These are phyloP conservation scores for Altica lythri DNA, from an alignment of 2,888 invertebrate species.

Conservation along the genomic window DNA sequence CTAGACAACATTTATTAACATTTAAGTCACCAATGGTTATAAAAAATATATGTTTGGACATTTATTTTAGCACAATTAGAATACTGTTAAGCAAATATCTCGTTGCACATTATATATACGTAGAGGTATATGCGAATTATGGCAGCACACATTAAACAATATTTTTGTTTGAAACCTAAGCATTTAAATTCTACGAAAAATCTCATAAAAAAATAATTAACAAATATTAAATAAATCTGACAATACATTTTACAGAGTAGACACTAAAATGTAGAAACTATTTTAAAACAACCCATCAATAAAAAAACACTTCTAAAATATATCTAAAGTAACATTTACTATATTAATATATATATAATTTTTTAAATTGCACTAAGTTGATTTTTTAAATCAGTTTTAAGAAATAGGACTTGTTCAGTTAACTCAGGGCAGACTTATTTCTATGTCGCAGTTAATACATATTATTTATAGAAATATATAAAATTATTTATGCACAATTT, in stretches of 20 bases:
- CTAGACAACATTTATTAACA: conserved; percentile 22
- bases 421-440: too few relatives aligned
- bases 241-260: not conserved
- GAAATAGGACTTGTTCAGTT: too few relatives aligned
- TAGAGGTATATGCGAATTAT: conserved; percentile 14
- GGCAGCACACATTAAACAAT: not conserved
- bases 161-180: not conserved
- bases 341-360: too few relatives aligned
- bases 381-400: too few relatives aligned
- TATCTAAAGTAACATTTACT: too few relatives aligned
- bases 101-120: conserved; percentile 7
- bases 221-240: not conserved
- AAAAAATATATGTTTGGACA: conserved; percentile 21
- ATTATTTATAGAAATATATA: too few relatives aligned
- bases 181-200: not conserved
- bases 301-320: too few relatives aligned
- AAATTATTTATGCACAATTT: too few relatives aligned
- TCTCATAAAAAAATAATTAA: not conserved
- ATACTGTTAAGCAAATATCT: conserved; percentile 20
- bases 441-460: too few relatives aligned
- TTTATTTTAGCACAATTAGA: conserved; percentile 17
- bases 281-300: too few relatives aligned
- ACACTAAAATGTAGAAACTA: not conserved
- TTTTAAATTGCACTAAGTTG: too few relatives aligned
- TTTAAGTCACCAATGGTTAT: conserved; percentile 21